phyloP scores from a whole-genome alignment of 2,797 vertebrate species.

The Pangasius krempfi region DNA sequence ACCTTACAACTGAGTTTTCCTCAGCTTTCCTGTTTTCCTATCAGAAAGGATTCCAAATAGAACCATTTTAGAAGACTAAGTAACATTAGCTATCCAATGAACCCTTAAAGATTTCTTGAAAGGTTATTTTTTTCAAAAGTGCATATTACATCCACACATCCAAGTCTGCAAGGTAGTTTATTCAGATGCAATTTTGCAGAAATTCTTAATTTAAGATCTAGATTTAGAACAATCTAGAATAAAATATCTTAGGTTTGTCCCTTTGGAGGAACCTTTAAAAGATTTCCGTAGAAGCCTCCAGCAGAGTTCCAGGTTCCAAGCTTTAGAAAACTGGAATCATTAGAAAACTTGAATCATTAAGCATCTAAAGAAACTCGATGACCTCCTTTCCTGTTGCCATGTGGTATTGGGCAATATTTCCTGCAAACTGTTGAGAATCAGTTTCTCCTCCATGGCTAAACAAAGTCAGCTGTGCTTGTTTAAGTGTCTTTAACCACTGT shows the following conservation, averaged over 20 bases:
- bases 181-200: neutral
- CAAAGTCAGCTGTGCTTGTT: neutral
- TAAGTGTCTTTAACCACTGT: neutral
- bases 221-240: neutral
- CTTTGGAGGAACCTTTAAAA: neutral
- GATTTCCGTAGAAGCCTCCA: neutral
- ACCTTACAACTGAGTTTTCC: neutral
- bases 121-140: neutral
- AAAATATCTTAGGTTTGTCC: neutral
- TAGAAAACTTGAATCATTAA: neutral
- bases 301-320: neutral
- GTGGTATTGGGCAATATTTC: neutral
- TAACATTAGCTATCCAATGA: neutral
- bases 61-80: neutral
- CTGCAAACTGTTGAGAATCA: neutral
- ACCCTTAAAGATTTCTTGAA: neutral
- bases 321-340: neutral
- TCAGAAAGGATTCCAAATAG: neutral
- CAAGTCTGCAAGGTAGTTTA: neutral
- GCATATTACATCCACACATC: neutral
- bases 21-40: neutral
- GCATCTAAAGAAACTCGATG: neutral
- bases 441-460: neutral
- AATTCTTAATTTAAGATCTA: neutral
- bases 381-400: neutral